Conservation (phyloP, 2,888 invertebrate genomes). For the Pseudanteris insignis region DNA sequence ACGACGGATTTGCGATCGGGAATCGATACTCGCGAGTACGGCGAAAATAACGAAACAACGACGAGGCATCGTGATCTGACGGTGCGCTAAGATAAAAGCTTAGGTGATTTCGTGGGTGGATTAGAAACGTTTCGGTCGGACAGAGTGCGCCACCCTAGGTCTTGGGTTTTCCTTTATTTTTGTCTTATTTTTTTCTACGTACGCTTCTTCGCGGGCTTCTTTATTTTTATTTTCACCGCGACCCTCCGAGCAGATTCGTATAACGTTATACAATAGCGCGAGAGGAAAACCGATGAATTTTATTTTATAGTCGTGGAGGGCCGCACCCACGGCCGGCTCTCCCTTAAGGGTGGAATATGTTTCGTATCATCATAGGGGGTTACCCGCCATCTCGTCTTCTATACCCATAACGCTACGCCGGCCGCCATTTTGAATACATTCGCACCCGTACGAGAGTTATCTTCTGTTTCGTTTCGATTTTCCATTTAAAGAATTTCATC, state of each 20-base stretch:
- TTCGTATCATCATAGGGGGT: constrained; percentile 66
- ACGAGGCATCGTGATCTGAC: constrained; percentile 47
- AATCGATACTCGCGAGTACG: no score
- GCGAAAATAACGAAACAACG: no score
- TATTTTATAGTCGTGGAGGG: constrained; percentile 63
- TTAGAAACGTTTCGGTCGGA: constrained; percentile 40
- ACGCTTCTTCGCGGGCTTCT: constrained; percentile 15
- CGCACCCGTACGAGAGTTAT: constrained; percentile 65
- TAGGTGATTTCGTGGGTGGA: constrained; percentile 40
- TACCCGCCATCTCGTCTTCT: constrained; percentile 58
- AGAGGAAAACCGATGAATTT: constrained; percentile 62
- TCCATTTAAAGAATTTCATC: no score
- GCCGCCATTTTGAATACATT: constrained; percentile 67
- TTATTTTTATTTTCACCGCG: constrained; percentile 28
- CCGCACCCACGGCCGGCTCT: constrained; percentile 46
- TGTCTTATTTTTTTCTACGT: constrained; percentile 12
- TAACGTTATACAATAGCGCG: constrained; percentile 45
- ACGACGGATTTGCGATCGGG: no score
- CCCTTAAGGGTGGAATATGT: constrained; percentile 65
- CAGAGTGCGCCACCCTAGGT: neutral
- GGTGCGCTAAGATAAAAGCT: constrained; percentile 24
- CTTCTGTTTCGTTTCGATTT: no score
- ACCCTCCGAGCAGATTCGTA: constrained; percentile 31
- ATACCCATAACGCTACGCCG: constrained; percentile 54
- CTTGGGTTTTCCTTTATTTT: constrained; percentile 3